phyloP scores from a whole-genome alignment of 2,888 invertebrate genomes.

The Brachylomia viminalis region DNA sequence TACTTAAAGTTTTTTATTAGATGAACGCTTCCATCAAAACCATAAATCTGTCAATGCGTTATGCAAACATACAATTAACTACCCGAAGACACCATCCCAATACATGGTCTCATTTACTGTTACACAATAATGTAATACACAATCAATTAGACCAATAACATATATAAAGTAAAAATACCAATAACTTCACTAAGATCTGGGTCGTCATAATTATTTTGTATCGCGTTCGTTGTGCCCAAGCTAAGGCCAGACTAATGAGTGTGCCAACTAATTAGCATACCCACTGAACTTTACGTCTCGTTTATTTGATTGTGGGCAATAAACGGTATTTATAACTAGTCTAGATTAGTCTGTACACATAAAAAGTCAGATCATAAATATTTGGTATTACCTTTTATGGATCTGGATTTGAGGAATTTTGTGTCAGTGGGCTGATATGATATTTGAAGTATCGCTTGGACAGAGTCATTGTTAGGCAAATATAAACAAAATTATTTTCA shows the following conservation, averaged over 20 bases:
- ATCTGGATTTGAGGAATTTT: conserved; percentile 1
- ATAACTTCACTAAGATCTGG: conserved; percentile 32
- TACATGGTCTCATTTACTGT: conserved; percentile 15
- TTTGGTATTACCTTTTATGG: conserved; percentile 10
- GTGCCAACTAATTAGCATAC: conserved; percentile 62
- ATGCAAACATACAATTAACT: conserved; percentile 8
- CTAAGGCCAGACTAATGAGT: conserved; percentile 43
- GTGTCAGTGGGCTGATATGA: neutral
- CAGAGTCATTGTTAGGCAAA: neutral
- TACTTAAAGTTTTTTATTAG: no score
- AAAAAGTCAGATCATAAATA: conserved; percentile 6
- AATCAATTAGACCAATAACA: no score
- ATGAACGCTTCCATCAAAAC: conserved; percentile 12
- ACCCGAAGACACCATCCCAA: conserved; percentile 10
- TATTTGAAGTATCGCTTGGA: neutral
- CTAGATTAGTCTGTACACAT: conserved; percentile 19
- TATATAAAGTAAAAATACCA: conserved; percentile 28
- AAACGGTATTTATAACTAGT: conserved; percentile 41
- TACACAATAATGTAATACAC: conserved; percentile 32
- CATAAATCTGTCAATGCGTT: conserved; percentile 36
- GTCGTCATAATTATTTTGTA: conserved; percentile 42
- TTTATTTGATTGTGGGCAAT: conserved; percentile 18
- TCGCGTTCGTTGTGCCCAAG: conserved; percentile 19
- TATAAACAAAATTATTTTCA: no score
- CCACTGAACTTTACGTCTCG: conserved; percentile 58